These are phyloP conservation scores for Loripinus fragilis DNA, from an alignment of 2,888 invertebrate genomes.

Conservation along the genomic window DNA sequence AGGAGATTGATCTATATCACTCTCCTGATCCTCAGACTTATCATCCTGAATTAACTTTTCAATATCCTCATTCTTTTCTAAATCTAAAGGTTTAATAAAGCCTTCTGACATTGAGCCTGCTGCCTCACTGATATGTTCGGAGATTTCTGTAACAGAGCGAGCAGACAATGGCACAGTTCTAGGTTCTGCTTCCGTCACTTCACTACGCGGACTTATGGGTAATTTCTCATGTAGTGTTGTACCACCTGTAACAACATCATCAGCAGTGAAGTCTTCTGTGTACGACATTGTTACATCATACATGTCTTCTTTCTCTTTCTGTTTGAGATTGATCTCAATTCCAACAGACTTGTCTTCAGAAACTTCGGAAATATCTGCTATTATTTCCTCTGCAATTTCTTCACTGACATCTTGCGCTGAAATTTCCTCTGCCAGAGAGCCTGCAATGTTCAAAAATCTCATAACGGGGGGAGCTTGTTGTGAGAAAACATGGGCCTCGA, in stretches of 20 bases:
- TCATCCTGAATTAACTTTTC: conserved; percentile 30
- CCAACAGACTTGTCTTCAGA: conserved; percentile 52
- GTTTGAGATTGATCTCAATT: conserved; percentile 52
- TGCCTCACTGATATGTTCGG: conserved; percentile 70
- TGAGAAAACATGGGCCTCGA: too few relatives aligned
- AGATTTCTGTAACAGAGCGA: conserved; percentile 50
- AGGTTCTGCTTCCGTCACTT: conserved; percentile 40
- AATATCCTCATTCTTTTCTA: conserved; percentile 19
- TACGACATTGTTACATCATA: conserved; percentile 55
- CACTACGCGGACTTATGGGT: conserved; percentile 57
- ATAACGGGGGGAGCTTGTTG: too few relatives aligned
- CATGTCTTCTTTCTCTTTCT: conserved; percentile 41
- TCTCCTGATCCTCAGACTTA: conserved; percentile 7
- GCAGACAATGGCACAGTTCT: conserved; percentile 50
- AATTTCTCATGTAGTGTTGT: conserved; percentile 52
- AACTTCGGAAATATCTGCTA: conserved; percentile 36
- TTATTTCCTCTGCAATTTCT: conserved; percentile 49
- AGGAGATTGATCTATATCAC: conserved; percentile 20
- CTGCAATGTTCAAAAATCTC: conserved; percentile 8
- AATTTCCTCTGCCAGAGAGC: conserved; percentile 20
- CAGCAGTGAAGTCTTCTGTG: conserved; percentile 67
- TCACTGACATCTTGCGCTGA: conserved; percentile 31
- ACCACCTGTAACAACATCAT: conserved; percentile 51
- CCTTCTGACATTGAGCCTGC: conserved; percentile 55
- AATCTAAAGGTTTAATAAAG: conserved; percentile 55